Base-by-base conservation (phyloP, 2,797 vertebrate species). In the Karalla daura region DNA sequence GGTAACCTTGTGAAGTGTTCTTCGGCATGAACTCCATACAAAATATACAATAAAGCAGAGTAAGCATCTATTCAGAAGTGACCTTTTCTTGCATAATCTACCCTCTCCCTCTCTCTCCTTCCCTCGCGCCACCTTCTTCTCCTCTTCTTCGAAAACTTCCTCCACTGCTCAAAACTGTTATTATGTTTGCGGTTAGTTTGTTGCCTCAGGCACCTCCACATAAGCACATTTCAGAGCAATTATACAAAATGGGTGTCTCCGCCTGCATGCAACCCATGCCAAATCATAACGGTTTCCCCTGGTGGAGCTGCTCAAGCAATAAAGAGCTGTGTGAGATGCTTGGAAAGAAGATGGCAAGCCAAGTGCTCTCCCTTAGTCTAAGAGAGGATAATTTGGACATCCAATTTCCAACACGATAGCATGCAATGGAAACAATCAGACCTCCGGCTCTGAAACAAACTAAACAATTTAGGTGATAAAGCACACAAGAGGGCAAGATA, bases 171-270 rank as follows among this genome's bases (percentile, higher is more conserved):
- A 43, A 87, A 84, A 86, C 81, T 83, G 86, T 86, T 87, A 86
- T 88, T 85, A 88, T 89, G 79, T 86, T 87, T 86, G 82, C 54
- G 87, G 89, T 82, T 82, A 84, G 81, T 70, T 78, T 80, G 77
- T 79, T 80, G 87, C 90, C 86, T 80, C 51, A 69, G 83, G 90
- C 89, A 74, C 67, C 72, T 88, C 80, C 56, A 81, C 83, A 86
- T 86, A 83, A 89, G 87, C 86, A 88, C 86, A 91, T 92, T 90
- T 90, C 83, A 85, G 80, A 83, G 86, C 83, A 90, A 91, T 93
- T 93, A 92, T 87, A 82, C 81, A 84, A 86, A 90, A 90, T 87
- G 87, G 81, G 84, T 82, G 84, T 85, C 84, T 90, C 80, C 85
- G 81, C 76, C 81, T 88, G 69, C 76, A 75, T 66, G 75, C 67